Evolutionary conservation across 2,113 vertebrate genomes (phyloP).

Genomic region (Anseranas semipalmata): DNA sequence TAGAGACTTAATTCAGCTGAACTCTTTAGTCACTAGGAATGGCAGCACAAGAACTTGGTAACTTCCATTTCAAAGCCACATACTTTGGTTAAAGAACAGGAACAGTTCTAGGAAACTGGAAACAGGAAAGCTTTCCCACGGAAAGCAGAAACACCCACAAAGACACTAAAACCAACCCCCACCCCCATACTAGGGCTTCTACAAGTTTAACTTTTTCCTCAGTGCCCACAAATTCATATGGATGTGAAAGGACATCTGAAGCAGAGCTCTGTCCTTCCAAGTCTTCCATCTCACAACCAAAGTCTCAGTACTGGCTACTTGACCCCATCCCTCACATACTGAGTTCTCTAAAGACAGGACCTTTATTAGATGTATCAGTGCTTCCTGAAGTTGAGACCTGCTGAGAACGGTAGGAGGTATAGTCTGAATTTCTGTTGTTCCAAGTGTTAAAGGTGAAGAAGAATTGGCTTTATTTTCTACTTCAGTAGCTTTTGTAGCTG

Average conservation of each 20-base stretch:
- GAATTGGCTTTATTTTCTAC: slow-evolving; percentile 74
- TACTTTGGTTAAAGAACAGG: neutral
- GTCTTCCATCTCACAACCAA: neutral
- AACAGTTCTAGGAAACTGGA: neutral
- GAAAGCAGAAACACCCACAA: neutral
- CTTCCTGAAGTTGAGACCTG: slow-evolving; percentile 91
- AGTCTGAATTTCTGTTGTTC: slow-evolving; percentile 72
- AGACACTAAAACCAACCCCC: neutral
- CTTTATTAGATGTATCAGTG: slow-evolving; percentile 94
- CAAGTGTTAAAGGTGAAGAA: slow-evolving; percentile 75
- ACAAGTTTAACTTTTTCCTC: neutral
- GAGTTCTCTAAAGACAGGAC: slow-evolving; percentile 69
- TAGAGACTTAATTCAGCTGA: neutral
- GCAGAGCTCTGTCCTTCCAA: neutral
- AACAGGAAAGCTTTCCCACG: neutral
- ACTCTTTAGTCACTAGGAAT: neutral
- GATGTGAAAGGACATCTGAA: neutral
- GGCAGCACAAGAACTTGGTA: neutral
- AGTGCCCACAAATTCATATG: neutral
- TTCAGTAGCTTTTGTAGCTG: slow-evolving; percentile 78
- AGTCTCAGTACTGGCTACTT: neutral
- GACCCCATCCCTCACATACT: neutral
- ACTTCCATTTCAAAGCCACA: neutral
- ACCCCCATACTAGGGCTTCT: neutral
- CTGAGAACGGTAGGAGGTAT: slow-evolving; percentile 80